phyloP scores from a whole-genome alignment of 2,113 vertebrate genomes.

The human region GRCh38 chr2:151141501-151142000 shows the following conservation, averaged over 20 bases:
- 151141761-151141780: neutral
- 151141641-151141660: neutral
- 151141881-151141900: neutral
- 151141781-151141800: neutral
- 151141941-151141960: neutral
- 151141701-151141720: neutral
- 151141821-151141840: neutral
- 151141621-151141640: neutral
- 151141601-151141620: neutral
- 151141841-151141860: neutral
- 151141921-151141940: neutral
- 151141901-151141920: neutral
- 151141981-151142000: neutral
- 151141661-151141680: neutral
- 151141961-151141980: neutral
- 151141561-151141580: neutral
- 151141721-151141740: neutral
- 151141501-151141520: neutral
- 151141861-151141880: neutral
- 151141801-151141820: neutral
- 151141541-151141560: neutral
- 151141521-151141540: neutral
- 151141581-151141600: neutral
- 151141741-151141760: neutral
- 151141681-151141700: neutral